phyloP scores from a whole-genome alignment of 2,113 vertebrate species.

The Aldabrachelys gigantea region DNA sequence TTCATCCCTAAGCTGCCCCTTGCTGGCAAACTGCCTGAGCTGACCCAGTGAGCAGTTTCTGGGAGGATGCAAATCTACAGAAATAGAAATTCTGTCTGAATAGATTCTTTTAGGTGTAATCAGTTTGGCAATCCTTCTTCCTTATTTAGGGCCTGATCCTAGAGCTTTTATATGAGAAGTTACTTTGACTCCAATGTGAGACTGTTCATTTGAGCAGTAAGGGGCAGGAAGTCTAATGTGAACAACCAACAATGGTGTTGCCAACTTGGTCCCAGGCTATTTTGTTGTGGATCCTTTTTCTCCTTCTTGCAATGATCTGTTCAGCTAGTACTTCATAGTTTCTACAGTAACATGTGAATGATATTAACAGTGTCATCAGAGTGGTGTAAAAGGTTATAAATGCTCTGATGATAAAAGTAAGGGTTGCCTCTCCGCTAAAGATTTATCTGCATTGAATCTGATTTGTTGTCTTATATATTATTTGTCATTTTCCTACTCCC shows the following conservation, averaged over 20 bases:
- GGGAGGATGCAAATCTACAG: not conserved
- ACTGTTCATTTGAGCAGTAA: not conserved
- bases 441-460: not conserved
- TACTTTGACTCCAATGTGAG: not conserved
- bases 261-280: not conserved
- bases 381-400: not conserved
- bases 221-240: not conserved
- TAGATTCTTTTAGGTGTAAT: not conserved
- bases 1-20: conserved; percentile 51
- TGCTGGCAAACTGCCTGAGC: conserved; percentile 14
- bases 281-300: rapidly evolving
- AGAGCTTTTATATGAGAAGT: not conserved
- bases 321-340: not conserved
- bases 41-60: not conserved
- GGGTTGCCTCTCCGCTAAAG: not conserved
- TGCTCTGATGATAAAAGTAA: not conserved
- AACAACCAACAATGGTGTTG: rapidly evolving
- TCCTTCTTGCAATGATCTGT: rapidly evolving
- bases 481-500: not conserved
- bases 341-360: rapidly evolving
- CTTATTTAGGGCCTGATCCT: not conserved
- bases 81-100: not conserved
- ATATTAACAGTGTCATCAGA: not conserved
- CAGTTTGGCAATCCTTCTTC: not conserved
- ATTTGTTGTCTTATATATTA: not conserved